These are phyloP conservation scores for Datnioides undecimradiatus DNA, from an alignment of 2,113 vertebrate species.

Conservation along the genomic window DNA sequence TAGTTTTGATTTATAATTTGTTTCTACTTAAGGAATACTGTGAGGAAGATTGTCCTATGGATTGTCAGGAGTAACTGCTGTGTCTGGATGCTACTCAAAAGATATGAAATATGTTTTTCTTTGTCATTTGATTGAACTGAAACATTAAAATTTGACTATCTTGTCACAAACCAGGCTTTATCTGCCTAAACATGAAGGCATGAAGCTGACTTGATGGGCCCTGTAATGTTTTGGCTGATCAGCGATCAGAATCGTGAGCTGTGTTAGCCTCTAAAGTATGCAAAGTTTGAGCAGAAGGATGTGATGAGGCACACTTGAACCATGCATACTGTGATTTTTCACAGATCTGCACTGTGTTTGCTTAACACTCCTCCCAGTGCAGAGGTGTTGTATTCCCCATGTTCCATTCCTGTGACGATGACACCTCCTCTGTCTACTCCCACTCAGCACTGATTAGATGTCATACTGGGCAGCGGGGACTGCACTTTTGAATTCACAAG, in stretches of 20 bases:
- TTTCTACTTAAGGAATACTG: no score
- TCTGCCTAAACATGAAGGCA: no score
- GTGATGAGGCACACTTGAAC: neutral
- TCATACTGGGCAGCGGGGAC: neutral
- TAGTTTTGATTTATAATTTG: no score
- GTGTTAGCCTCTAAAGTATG: neutral
- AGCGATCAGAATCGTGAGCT: neutral
- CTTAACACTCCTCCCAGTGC: slow-evolving; percentile 14
- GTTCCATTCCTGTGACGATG: neutral
- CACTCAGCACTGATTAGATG: slow-evolving; percentile 1
- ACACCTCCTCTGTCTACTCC: slow-evolving; percentile 22
- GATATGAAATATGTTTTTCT: no score
- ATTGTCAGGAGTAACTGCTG: no score
- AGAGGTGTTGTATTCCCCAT: slow-evolving; percentile 31
- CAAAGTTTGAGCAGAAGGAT: no score
- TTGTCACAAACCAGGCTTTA: no score
- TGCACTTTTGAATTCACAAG: neutral
- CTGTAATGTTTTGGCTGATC: neutral
- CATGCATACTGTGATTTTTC: neutral
- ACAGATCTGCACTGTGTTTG: slow-evolving; percentile 12
- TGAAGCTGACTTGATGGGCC: no score
- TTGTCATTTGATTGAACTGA: no score
- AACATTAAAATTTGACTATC: no score
- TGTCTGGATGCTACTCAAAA: no score
- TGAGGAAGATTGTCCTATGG: no score